Percentiles rank a stretch among this genome's conserved stretches.
Evolutionary conservation across 2,797 vertebrate species (phyloP).

Genomic region (Falco columbarius): DNA sequence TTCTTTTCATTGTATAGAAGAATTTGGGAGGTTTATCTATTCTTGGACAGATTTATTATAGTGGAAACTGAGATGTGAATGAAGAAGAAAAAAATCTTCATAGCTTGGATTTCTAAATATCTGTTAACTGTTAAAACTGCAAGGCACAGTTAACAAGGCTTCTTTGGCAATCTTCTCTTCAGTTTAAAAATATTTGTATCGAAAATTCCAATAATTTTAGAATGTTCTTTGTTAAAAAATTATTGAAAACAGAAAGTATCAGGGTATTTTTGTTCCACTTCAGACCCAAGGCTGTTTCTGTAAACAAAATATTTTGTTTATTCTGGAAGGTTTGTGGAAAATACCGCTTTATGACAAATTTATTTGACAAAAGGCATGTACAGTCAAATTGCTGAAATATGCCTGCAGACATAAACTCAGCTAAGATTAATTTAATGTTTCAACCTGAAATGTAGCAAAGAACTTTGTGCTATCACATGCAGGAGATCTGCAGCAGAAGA

Average conservation of each 20-base stretch:
- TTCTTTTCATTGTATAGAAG: background rate
- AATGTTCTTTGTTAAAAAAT: background rate
- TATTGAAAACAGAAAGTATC: background rate
- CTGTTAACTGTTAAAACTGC: background rate
- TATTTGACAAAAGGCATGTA: conserved; percentile 42
- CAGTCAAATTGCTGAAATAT: background rate
- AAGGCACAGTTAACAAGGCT: background rate
- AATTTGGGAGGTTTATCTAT: background rate
- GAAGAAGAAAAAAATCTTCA: background rate
- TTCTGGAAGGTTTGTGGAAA: conserved; percentile 1
- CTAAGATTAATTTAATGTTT: background rate
- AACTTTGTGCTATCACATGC: background rate
- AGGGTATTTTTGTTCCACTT: background rate
- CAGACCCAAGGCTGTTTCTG: background rate
- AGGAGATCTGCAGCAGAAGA: background rate
- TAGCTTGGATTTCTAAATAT: background rate
- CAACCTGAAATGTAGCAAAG: background rate
- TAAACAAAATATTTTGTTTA: conserved; percentile 32
- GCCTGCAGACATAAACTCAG: background rate
- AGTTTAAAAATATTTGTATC: background rate
- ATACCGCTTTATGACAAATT: background rate
- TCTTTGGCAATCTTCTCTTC: background rate
- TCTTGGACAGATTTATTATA: background rate
- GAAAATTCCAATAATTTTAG: background rate
- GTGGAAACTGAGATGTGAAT: background rate